Percentiles rank a stretch among this genome's conserved stretches.
Conservation (phyloP, 92 coral and sea anemone genomes). For the Bergia sp. region DNA sequence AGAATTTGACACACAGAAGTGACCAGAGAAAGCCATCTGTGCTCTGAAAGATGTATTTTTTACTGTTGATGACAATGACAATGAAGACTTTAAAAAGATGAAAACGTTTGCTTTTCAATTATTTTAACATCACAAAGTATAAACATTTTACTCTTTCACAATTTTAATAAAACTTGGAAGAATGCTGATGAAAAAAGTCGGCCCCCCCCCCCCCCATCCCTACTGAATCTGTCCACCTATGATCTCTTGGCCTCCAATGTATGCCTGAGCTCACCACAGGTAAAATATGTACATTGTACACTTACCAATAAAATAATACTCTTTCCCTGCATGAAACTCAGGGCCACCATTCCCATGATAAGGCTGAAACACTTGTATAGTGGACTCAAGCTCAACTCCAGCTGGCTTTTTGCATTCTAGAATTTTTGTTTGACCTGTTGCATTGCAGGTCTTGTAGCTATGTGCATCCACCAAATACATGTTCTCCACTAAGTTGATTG, state of each 20-base stretch:
- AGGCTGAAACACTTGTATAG: constrained; percentile 63
- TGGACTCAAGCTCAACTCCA: constrained; percentile 18
- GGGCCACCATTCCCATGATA: constrained; percentile 52
- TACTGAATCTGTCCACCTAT: background rate
- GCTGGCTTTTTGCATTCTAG: constrained; percentile 10
- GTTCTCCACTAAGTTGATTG: constrained; percentile 13
- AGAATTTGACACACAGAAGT: no score
- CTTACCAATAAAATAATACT: constrained; percentile 84
- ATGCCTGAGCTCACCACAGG: background rate
- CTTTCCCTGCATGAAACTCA: constrained; percentile 60
- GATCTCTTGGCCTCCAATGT: background rate
- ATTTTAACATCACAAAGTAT: no score
- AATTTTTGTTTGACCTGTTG: background rate
- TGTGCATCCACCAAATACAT: constrained; percentile 29
- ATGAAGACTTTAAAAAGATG: no score
- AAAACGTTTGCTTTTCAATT: no score
- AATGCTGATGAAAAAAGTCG: no score
- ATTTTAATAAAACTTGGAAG: no score
- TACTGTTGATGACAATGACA: no score
- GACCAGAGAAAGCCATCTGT: no score
- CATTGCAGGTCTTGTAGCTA: constrained; percentile 34
- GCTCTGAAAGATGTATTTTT: no score
- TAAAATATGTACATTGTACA: background rate
- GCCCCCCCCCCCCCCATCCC: background rate
- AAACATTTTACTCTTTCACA: no score